phyloP scores from a whole-genome alignment of 2,888 invertebrate genomes.

The Metopia argyrocephala region DNA sequence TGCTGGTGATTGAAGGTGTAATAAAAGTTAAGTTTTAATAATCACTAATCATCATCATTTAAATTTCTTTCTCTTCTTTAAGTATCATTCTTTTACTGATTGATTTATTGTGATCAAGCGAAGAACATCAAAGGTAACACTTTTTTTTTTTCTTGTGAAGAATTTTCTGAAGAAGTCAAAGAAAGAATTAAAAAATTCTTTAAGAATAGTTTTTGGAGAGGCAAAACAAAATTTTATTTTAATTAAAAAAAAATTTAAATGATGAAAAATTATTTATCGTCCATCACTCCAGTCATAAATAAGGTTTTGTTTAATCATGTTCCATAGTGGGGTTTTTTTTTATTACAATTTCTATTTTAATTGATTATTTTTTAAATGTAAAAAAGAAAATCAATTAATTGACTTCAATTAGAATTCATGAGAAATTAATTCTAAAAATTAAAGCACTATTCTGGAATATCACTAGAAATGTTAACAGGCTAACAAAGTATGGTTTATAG shows the following conservation, averaged over 20 bases:
- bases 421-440: conserved; percentile 13
- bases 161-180: no score
- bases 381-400: conserved; percentile 4
- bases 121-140: background rate
- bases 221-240: background rate
- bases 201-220: background rate
- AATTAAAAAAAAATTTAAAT: conserved; percentile 41
- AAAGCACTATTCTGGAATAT: background rate
- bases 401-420: conserved; percentile 16
- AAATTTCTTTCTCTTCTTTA: conserved; percentile 1
- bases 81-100: conserved; percentile 49
- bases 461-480: background rate
- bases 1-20: conserved; percentile 37
- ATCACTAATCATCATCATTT: conserved; percentile 58
- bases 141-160: background rate
- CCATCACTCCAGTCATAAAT: conserved; percentile 36
- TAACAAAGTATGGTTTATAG: background rate
- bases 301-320: conserved; percentile 36
- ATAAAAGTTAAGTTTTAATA: conserved; percentile 59
- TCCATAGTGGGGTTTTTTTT: conserved; percentile 6
- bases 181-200: background rate
- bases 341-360: background rate
- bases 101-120: conserved; percentile 62
- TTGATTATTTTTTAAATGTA: conserved; percentile 16
- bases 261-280: conserved; percentile 64